Percentiles rank a stretch among this genome's conserved stretches.
Evolutionary conservation across 2,888 invertebrate genomes (phyloP).

Genomic region (Diogma glabrata): DNA sequence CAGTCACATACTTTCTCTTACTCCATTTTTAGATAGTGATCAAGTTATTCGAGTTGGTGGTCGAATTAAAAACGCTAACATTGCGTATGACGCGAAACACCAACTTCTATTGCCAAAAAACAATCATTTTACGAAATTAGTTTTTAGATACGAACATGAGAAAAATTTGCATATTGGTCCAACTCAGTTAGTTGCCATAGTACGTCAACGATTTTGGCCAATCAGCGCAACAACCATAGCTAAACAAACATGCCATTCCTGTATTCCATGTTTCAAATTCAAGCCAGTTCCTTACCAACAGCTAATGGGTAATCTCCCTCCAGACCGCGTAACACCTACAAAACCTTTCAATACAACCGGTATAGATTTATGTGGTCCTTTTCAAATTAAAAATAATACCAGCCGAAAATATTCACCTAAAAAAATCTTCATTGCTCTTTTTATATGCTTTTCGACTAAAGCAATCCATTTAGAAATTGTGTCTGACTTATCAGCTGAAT

Average conservation of each 20-base stretch:
- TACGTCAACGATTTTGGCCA: neutral
- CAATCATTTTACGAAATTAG: neutral
- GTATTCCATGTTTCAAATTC: too few species aligned
- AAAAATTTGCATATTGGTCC: neutral
- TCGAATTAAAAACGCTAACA: neutral
- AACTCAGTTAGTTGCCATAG: neutral
- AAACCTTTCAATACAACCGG: constrained; percentile 1
- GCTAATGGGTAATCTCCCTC: too few species aligned
- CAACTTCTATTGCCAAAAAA: neutral
- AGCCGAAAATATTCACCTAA: neutral
- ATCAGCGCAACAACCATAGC: neutral
- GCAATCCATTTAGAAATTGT: neutral
- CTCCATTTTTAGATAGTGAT: neutral
- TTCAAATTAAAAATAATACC: neutral
- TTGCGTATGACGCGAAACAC: neutral
- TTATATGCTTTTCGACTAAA: neutral
- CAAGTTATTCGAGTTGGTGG: constrained; percentile 1
- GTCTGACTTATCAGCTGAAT: neutral
- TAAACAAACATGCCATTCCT: neutral
- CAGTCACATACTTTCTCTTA: neutral
- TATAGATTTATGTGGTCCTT: neutral
- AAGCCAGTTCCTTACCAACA: too few species aligned
- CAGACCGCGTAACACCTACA: neutral
- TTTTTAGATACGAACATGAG: neutral
- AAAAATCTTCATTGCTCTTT: neutral